A percentile compares a stretch with the other conserved stretches of the same genome.
Evolutionary conservation across 2,888 invertebrate genomes (phyloP).

Genomic region (Apodemia hepburni): DNA sequence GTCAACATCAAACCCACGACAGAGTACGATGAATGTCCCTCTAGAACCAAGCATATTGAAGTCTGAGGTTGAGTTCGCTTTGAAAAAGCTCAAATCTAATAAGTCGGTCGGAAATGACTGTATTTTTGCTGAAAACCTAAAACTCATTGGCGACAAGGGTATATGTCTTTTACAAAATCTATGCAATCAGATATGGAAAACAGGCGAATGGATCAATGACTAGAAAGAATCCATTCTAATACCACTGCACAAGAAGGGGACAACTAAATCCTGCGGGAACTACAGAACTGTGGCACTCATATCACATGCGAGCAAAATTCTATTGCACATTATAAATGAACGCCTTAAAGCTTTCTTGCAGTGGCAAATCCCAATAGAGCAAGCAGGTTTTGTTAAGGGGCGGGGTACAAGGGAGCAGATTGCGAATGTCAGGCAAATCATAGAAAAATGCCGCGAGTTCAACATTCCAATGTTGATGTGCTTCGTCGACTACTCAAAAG

Average conservation of each 20-base stretch:
- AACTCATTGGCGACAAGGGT: too few relatives aligned
- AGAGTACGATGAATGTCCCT: background rate
- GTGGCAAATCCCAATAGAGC: constrained; percentile 8
- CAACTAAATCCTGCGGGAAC: background rate
- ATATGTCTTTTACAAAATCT: too few relatives aligned
- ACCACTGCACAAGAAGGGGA: constrained; percentile 8
- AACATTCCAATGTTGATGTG: too few relatives aligned
- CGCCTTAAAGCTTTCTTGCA: background rate
- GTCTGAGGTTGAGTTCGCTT: background rate
- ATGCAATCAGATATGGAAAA: too few relatives aligned
- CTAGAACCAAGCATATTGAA: background rate
- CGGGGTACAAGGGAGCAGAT: constrained; percentile 17
- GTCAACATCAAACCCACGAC: background rate
- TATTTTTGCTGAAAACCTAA: too few relatives aligned
- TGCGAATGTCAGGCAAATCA: constrained; percentile 16
- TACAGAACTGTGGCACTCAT: too few relatives aligned
- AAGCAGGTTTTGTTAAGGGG: constrained; percentile 12
- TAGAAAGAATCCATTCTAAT: constrained; percentile 7
- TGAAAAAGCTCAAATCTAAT: background rate
- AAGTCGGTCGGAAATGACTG: constrained; percentile 7
- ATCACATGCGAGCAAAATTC: too few relatives aligned
- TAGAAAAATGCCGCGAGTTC: constrained; percentile 16
- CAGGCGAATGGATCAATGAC: background rate
- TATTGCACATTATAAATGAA: too few relatives aligned
- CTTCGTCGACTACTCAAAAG: too few relatives aligned